A percentile compares a stretch with the other conserved stretches of the same genome.
Evolutionary conservation across 1,140 invertebrate genomes (phyloP).

Genomic region (Sycophila sp.): DNA sequence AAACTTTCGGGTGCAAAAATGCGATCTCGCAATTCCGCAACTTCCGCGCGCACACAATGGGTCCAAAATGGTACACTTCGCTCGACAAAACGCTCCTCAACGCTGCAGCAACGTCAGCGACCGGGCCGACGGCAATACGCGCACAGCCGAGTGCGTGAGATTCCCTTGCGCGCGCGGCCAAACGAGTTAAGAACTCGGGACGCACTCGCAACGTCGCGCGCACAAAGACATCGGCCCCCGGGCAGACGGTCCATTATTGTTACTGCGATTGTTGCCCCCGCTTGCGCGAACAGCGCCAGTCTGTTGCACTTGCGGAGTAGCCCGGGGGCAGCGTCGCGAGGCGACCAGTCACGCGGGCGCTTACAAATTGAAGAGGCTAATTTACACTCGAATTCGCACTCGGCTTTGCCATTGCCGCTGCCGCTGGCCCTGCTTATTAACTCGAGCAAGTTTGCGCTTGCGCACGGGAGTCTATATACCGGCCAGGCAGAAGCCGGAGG

Average conservation of each 20-base stretch:
- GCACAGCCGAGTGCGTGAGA: too few species aligned
- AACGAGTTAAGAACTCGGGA: neutral
- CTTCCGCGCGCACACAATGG: too few species aligned
- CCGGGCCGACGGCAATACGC: too few species aligned
- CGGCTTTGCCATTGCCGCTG: constrained; percentile 37
- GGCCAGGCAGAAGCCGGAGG: constrained; percentile 45
- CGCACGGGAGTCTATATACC: too few species aligned
- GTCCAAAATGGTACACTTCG: too few species aligned
- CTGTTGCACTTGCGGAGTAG: too few species aligned
- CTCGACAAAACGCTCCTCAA: too few species aligned
- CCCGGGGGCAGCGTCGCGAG: neutral
- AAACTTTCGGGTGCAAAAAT: too few species aligned
- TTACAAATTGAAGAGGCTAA: constrained; percentile 66
- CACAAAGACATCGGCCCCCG: too few species aligned
- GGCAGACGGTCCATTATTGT: constrained; percentile 10
- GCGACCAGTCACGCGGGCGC: constrained; percentile 55
- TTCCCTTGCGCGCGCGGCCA: neutral
- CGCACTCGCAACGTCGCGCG: too few species aligned
- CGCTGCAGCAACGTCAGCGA: too few species aligned
- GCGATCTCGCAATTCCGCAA: too few species aligned
- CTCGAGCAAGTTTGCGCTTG: constrained; percentile 60
- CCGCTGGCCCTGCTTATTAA: constrained; percentile 60
- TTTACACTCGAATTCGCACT: constrained; percentile 60
- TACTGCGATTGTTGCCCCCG: neutral
- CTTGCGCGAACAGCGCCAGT: neutral